Base-by-base conservation (phyloP, 2,888 invertebrate genomes). In the Rapana venosa region DNA sequence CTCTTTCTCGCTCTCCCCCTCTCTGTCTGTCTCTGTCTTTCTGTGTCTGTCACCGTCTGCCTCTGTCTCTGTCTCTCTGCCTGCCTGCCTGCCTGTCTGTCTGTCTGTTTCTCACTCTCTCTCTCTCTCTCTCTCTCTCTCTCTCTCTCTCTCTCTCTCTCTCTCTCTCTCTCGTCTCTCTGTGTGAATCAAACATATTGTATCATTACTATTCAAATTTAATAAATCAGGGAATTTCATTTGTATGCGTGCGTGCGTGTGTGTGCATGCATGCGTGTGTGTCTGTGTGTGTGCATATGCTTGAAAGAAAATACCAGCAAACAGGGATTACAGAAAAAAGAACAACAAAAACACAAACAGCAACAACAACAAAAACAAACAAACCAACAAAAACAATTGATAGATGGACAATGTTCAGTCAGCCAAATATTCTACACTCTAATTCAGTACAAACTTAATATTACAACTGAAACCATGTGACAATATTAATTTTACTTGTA, bases 111-210 rank as follows among this genome's bases (percentile, higher is more conserved):
- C 81, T 83, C 81, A 0, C 81, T 83, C 35, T 83, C 81, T 36
- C 81, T 83, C 47, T 83, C 47, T 83, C 47, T 47, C 81, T 47
- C 47, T 47, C 36, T 81, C 81, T 81, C 26, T 47, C 79, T 79
- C 35, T 79, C 32, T 79, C 79, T 74, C 4, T 74, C 74, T 74
- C 74, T 74, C 74, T 74, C 74, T 74, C 74, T 74, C 74, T 30
- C 74, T 30, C 74, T 74, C 26, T 74, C 74, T 74, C n/a, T n/a
- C n/a, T 26, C 74, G 6, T 74, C 26, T 74, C n/a, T 74, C 74
- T 74, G 6, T 74, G 26, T 74, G 26, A 4, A 47, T 47, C 4
- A 47, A 8, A 47, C 47, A 5, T 47, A 47, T 47, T 47, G 47
- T 8, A 47, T 8, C 47, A 5, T 47, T 47, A 47, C 47, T 47